Percentiles rank a stretch among this genome's conserved stretches.
Conservation (phyloP, 2,888 invertebrate species). For the Heliconius erato region DNA sequence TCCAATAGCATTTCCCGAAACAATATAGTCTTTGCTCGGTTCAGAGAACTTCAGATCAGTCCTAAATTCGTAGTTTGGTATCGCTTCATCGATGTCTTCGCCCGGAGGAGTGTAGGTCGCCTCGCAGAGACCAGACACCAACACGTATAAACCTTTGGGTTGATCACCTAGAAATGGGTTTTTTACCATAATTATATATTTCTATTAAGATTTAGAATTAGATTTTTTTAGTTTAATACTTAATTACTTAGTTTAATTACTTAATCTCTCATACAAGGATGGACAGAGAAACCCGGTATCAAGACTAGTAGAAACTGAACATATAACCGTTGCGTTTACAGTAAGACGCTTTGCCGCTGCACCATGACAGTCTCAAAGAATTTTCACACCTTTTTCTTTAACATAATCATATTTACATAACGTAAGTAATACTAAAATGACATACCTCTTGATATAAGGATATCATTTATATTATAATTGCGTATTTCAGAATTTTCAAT, state of each 20-base stretch:
- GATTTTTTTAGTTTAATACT: neutral
- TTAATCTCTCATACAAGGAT: neutral
- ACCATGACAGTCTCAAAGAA: neutral
- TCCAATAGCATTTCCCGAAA: constrained; percentile 87
- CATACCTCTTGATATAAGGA: constrained; percentile 75
- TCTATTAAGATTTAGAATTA: neutral
- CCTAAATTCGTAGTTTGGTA: constrained; percentile 85
- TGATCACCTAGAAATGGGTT: constrained; percentile 65
- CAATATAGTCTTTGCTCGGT: constrained; percentile 84
- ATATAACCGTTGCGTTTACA: neutral
- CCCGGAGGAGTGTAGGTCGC: constrained; percentile 76
- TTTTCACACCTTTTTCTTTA: neutral
- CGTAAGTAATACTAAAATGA: neutral
- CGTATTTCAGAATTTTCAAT: constrained; percentile 76
- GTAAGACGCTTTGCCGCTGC: neutral
- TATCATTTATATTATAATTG: constrained; percentile 75
- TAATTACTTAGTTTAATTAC: too few species aligned
- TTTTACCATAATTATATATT: neutral
- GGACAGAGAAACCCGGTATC: neutral
- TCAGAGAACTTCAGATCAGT: constrained; percentile 79
- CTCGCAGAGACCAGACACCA: constrained; percentile 78
- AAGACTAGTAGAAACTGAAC: neutral
- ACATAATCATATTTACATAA: neutral
- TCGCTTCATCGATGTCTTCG: constrained; percentile 74
- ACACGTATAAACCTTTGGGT: constrained; percentile 75